These are phyloP conservation scores for Siniperca chuatsi DNA, from an alignment of 2,113 vertebrate species.

Conservation along the genomic window DNA sequence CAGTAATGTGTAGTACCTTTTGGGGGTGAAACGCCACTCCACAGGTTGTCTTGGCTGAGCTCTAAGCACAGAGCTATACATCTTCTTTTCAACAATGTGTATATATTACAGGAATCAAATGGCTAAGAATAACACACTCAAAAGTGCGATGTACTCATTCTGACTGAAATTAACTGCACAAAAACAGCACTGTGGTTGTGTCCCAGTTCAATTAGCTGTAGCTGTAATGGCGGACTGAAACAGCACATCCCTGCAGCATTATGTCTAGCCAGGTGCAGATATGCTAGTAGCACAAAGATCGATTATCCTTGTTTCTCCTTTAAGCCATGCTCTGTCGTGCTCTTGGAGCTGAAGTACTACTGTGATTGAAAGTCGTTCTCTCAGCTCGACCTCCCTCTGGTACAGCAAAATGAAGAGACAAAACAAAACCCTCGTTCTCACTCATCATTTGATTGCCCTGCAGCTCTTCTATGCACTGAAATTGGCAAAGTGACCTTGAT, in stretches of 20 bases:
- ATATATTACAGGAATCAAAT: constrained; percentile 48
- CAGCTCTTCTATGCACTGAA: constrained; percentile 58
- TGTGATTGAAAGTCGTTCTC: constrained; percentile 57
- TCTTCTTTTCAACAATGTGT: constrained; percentile 35
- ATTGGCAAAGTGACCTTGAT: constrained; percentile 78
- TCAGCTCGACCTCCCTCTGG: constrained; percentile 51
- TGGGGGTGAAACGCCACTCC: constrained; percentile 30
- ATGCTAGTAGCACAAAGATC: constrained; percentile 32
- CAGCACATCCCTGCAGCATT: constrained; percentile 28
- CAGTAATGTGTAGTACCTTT: constrained; percentile 35
- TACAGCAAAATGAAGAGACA: constrained; percentile 40
- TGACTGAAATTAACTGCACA: constrained; percentile 32
- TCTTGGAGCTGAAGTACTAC: constrained; percentile 40
- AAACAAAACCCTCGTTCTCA: constrained; percentile 46
- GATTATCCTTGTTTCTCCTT: constrained; percentile 40
- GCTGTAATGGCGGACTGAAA: constrained; percentile 15
- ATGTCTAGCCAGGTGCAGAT: background rate
- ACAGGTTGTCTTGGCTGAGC: constrained; percentile 28
- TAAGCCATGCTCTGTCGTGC: constrained; percentile 33
- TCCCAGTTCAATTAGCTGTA: constrained; percentile 5
- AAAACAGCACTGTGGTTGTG: constrained; percentile 1
- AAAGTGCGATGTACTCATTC: constrained; percentile 24
- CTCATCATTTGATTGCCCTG: constrained; percentile 59
- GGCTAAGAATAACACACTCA: constrained; percentile 35
- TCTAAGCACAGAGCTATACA: constrained; percentile 18